Conservation (phyloP, 2,113 vertebrate genomes). For the Puntigrus tetrazona region DNA sequence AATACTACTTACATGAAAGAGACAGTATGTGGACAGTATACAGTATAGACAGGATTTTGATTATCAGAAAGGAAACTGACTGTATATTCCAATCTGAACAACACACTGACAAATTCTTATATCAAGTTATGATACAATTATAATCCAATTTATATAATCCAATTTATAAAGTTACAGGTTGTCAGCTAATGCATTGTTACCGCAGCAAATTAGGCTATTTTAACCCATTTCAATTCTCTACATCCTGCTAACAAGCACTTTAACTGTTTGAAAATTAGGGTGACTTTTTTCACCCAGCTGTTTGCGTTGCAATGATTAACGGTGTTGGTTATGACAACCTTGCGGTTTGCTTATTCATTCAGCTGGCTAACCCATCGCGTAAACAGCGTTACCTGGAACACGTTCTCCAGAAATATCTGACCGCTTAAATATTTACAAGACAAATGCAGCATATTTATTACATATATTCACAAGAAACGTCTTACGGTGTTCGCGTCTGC, state of each 20-base stretch:
- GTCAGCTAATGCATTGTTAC: conserved; percentile 4
- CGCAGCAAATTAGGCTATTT: background rate
- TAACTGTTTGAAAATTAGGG: background rate
- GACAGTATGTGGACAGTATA: background rate
- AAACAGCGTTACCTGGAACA: background rate
- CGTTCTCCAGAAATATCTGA: background rate
- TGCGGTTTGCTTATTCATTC: conserved; percentile 38
- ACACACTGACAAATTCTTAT: background rate
- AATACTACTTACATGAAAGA: background rate
- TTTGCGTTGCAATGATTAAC: background rate
- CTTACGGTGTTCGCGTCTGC: background rate
- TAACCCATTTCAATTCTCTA: background rate
- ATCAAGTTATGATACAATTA: background rate
- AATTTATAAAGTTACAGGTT: background rate
- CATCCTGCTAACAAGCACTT: background rate
- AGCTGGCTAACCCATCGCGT: background rate
- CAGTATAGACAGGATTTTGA: background rate
- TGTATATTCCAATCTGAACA: background rate
- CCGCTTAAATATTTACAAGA: background rate
- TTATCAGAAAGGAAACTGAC: background rate
- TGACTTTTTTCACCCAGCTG: background rate
- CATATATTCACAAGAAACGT: background rate
- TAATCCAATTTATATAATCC: background rate
- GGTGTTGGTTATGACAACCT: background rate
- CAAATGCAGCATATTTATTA: background rate